A percentile compares a stretch with the other conserved stretches of the same genome.
phyloP scores from a whole-genome alignment of 92 coral and sea anemone species.

The Porites divaricata region DNA sequence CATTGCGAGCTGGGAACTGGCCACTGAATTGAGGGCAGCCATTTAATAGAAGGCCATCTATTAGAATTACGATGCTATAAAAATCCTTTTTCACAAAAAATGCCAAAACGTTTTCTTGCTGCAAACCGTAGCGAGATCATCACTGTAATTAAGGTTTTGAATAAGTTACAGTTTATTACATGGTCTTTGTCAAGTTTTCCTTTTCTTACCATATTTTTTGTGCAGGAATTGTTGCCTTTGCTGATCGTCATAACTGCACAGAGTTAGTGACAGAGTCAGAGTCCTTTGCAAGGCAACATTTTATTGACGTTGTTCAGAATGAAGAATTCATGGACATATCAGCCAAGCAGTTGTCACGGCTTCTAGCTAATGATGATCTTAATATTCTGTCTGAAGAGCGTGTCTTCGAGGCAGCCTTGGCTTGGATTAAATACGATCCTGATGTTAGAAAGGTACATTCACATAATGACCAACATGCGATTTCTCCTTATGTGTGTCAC shows the following conservation, averaged over 20 bases:
- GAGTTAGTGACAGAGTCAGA: constrained; percentile 82
- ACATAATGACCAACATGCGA: too few relatives aligned
- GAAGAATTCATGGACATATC: constrained; percentile 96
- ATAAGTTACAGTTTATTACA: background rate
- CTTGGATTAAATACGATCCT: constrained; percentile 91
- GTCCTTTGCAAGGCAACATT: constrained; percentile 87
- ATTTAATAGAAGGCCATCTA: too few relatives aligned
- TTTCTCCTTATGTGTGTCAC: too few relatives aligned
- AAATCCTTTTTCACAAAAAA: too few relatives aligned
- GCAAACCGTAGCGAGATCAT: too few relatives aligned
- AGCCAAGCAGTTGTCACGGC: constrained; percentile 76
- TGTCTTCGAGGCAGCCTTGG: constrained; percentile 96
- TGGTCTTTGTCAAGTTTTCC: background rate
- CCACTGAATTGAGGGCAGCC: too few relatives aligned
- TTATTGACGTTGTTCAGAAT: constrained; percentile 92
- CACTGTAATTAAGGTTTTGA: too few relatives aligned
- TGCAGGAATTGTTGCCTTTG: constrained; percentile 93
- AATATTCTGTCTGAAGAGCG: constrained; percentile 95
- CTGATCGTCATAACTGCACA: constrained; percentile 90
- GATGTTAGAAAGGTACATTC: constrained; percentile 73
- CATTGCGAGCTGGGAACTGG: too few relatives aligned
- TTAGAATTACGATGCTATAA: too few relatives aligned
- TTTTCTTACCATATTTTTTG: background rate
- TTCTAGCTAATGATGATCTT: constrained; percentile 86
- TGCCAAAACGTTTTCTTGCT: too few relatives aligned